phyloP scores from a whole-genome alignment of 2,888 invertebrate genomes.

The Oegoconia quadripuncta region DNA sequence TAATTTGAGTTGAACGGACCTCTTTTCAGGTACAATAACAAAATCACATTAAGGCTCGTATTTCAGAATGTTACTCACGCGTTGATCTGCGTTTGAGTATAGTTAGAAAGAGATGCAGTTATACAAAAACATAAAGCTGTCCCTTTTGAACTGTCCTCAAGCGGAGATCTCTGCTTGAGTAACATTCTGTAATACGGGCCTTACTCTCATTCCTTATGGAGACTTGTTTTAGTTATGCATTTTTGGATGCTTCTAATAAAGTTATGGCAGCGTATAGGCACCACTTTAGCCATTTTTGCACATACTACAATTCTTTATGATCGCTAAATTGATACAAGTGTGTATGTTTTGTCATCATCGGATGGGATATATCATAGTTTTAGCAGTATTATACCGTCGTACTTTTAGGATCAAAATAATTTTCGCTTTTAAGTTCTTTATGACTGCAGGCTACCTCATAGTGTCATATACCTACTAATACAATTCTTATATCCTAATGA shows the following conservation, averaged over 20 bases:
- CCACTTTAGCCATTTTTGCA: conserved; percentile 29
- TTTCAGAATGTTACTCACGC: no score
- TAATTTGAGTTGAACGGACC: no score
- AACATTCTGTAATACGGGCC: no score
- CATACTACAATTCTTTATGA: conserved; percentile 15
- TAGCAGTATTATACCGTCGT: conserved; percentile 69
- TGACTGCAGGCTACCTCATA: conserved; percentile 64
- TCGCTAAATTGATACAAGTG: background rate
- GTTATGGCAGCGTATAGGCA: background rate
- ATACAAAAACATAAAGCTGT: no score
- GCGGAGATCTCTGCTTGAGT: no score
- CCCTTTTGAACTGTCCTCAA: no score
- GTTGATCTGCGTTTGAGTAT: no score
- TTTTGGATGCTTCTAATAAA: background rate
- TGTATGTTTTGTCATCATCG: background rate
- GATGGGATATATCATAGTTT: conserved; percentile 45
- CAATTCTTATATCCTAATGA: conserved; percentile 19
- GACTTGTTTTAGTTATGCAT: background rate
- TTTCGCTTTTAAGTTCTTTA: conserved; percentile 38
- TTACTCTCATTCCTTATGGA: no score
- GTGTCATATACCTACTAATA: conserved; percentile 48
- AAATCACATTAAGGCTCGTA: no score
- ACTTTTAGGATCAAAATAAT: conserved; percentile 37
- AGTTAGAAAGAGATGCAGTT: no score
- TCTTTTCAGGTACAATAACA: no score